Percentiles rank a stretch among this genome's conserved stretches.
Conservation (phyloP, 1,140 invertebrate genomes). For the Panagrolaimus sp. region DNA sequence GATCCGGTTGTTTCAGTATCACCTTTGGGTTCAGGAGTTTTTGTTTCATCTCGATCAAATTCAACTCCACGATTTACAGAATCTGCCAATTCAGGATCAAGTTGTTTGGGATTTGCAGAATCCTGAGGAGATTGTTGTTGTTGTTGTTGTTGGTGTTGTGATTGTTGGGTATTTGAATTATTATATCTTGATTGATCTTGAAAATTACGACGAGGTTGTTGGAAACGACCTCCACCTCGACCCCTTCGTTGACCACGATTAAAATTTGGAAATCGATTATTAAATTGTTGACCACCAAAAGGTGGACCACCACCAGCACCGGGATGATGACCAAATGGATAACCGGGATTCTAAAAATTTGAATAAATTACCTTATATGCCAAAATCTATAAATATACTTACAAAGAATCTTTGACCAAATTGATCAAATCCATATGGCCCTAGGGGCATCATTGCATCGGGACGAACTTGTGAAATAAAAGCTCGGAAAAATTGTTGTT, state of each 20-base stretch:
- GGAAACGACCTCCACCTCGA: neutral
- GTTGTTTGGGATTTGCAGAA: neutral
- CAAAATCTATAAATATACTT: no score
- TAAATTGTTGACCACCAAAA: neutral
- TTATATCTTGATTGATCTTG: neutral
- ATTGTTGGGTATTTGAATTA: neutral
- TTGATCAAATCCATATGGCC: no score
- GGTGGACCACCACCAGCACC: neutral
- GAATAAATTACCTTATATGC: no score
- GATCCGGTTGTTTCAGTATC: neutral
- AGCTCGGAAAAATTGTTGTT: neutral
- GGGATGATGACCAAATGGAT: neutral
- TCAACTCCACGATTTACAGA: conserved; percentile 5
- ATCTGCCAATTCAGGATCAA: neutral
- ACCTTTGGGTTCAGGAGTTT: neutral
- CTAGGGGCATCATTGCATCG: neutral
- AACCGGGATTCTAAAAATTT: neutral
- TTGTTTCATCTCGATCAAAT: conserved; percentile 4
- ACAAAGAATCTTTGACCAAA: no score
- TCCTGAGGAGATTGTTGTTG: neutral
- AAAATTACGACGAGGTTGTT: neutral
- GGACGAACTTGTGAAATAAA: neutral
- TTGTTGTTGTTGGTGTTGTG: neutral
- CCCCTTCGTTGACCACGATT: neutral
- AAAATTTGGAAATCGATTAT: neutral